Evolutionary conservation across 2,888 invertebrate species (phyloP).

Genomic region (Nowickia ferox): DNA sequence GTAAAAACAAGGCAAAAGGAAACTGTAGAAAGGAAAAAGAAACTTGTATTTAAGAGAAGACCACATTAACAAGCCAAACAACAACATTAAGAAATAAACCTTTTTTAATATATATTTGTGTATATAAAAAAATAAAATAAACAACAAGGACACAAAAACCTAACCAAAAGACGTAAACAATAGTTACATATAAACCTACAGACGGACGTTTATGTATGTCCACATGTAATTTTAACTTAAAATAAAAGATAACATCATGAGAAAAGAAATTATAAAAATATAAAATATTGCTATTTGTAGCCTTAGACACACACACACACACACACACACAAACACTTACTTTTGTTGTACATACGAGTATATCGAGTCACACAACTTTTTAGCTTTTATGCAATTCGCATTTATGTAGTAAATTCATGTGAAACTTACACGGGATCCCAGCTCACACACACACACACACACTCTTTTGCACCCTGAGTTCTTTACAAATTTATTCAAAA

Average conservation of each 20-base stretch:
- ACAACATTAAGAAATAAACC: constrained; percentile 44
- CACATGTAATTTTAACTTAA: constrained; percentile 13
- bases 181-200: constrained; percentile 15
- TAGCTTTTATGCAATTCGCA: neutral
- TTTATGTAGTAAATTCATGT: constrained; percentile 42
- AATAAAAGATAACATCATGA: constrained; percentile 53
- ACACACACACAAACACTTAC: constrained; percentile 33
- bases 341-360: too few species aligned
- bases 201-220: neutral
- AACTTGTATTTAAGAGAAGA: neutral
- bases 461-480: neutral
- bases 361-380: constrained; percentile 21
- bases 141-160: constrained; percentile 36
- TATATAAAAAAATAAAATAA: neutral
- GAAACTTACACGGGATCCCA: constrained; percentile 22
- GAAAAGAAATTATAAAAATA: constrained; percentile 16
- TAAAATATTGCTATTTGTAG: neutral
- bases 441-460: neutral
- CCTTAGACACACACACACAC: neutral
- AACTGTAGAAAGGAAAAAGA: neutral
- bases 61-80: constrained; percentile 69
- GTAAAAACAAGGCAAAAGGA: constrained; percentile 25
- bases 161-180: constrained; percentile 33
- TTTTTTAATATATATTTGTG: neutral
- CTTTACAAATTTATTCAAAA: constrained; percentile 16